Percentiles rank a stretch among this genome's conserved stretches.
phyloP scores from a whole-genome alignment of 2,113 vertebrate species.

The Gnathonemus echidnorhynchus region DNA sequence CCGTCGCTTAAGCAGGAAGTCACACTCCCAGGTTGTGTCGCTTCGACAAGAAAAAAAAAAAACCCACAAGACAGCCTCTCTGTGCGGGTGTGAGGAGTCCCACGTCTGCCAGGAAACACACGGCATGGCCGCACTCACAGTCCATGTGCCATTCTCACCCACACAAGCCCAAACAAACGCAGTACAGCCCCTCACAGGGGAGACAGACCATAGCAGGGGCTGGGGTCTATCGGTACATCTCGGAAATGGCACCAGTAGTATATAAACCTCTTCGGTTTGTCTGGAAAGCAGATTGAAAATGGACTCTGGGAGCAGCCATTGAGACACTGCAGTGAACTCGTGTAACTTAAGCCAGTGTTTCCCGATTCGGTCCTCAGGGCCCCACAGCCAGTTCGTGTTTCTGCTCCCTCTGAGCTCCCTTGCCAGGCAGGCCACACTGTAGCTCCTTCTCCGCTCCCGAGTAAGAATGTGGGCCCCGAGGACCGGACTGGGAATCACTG shows the following conservation, averaged over 20 bases:
- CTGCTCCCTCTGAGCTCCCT: neutral
- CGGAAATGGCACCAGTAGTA: too few relatives aligned
- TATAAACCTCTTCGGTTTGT: neutral
- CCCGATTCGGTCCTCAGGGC: neutral
- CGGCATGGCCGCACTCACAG: neutral
- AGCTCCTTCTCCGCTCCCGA: neutral
- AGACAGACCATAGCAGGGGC: too few relatives aligned
- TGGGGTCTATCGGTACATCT: too few relatives aligned
- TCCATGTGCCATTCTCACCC: neutral
- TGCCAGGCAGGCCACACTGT: neutral
- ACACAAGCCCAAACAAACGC: neutral
- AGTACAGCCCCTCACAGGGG: neutral
- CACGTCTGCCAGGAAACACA: neutral
- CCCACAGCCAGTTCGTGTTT: neutral
- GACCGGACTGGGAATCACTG: neutral
- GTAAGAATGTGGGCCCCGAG: neutral
- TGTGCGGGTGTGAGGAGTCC: neutral
- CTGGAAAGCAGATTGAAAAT: neutral
- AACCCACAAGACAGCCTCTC: neutral
- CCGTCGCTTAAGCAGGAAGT: neutral
- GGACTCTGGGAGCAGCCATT: neutral
- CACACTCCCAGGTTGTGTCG: neutral
- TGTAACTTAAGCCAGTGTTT: neutral
- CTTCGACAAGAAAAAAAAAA: neutral
- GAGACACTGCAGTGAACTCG: neutral